These are phyloP conservation scores for Phyllotreta cruciferae DNA, from an alignment of 2,888 invertebrate species.

Conservation along the genomic window DNA sequence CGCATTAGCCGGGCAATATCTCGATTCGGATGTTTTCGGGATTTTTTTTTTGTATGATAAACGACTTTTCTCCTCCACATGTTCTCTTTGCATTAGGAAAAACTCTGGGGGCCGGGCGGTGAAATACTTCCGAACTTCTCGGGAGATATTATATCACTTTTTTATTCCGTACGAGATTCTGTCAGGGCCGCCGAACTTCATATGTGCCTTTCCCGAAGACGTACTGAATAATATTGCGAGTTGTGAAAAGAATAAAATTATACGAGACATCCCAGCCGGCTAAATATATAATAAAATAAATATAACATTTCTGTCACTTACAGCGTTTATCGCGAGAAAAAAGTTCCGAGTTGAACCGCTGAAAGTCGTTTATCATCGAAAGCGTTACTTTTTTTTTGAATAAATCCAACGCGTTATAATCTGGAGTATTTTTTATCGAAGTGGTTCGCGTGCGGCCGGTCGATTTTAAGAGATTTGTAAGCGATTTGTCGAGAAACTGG, in stretches of 20 bases:
- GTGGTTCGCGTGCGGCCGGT: no score
- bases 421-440: no score
- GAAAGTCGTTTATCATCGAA: no score
- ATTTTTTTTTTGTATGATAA: conserved; percentile 22
- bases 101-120: conserved; percentile 13
- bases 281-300: no score
- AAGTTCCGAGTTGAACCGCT: no score
- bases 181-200: conserved; percentile 24
- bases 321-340: no score
- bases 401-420: no score
- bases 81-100: conserved; percentile 21
- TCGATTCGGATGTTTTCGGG: conserved; percentile 1
- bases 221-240: conserved; percentile 21
- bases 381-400: no score
- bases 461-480: no score
- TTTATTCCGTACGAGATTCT: conserved; percentile 27
- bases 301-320: no score
- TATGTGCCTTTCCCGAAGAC: conserved; percentile 9
- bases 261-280: background rate
- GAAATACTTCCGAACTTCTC: conserved; percentile 28
- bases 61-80: conserved; percentile 25
- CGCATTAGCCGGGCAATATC: background rate
- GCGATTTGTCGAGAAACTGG: no score
- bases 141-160: conserved; percentile 27
- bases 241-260: conserved; percentile 20